A percentile compares a stretch with the other conserved stretches of the same genome.
Conservation (phyloP, 2,797 vertebrate genomes). For the Xiphophorus birchmanni region DNA sequence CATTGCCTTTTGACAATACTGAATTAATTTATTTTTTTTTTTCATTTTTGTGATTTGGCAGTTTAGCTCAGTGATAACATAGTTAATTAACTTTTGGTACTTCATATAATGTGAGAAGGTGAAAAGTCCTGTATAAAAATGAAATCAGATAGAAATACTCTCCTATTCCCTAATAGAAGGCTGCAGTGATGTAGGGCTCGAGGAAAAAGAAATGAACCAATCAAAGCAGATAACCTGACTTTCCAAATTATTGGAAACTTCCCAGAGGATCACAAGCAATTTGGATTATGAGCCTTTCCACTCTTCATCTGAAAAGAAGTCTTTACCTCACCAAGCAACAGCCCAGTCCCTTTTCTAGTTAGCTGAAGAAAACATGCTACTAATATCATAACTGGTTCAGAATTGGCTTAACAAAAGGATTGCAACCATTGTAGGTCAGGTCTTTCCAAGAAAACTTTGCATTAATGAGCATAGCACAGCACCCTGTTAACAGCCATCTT, state of each 20-base stretch:
- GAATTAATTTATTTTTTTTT: neutral
- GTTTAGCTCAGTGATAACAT: neutral
- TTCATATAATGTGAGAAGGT: neutral
- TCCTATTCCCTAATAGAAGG: neutral
- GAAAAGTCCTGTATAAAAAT: neutral
- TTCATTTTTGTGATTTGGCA: neutral
- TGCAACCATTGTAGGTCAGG: neutral
- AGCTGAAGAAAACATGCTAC: neutral
- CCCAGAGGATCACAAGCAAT: neutral
- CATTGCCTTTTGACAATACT: neutral
- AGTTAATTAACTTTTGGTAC: neutral
- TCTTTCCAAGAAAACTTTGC: neutral
- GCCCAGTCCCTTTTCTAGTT: neutral
- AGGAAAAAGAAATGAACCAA: neutral
- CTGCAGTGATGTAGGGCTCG: neutral
- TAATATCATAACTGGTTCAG: neutral
- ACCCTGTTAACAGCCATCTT: neutral
- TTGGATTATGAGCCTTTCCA: neutral
- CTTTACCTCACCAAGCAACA: neutral
- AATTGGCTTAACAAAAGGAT: neutral
- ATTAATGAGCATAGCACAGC: neutral
- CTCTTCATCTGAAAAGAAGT: neutral
- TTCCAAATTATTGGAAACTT: neutral
- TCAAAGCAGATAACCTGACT: neutral
- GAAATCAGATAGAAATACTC: neutral